Evolutionary conservation across 2,888 invertebrate genomes (phyloP).

Genomic region (Beris morrisii): DNA sequence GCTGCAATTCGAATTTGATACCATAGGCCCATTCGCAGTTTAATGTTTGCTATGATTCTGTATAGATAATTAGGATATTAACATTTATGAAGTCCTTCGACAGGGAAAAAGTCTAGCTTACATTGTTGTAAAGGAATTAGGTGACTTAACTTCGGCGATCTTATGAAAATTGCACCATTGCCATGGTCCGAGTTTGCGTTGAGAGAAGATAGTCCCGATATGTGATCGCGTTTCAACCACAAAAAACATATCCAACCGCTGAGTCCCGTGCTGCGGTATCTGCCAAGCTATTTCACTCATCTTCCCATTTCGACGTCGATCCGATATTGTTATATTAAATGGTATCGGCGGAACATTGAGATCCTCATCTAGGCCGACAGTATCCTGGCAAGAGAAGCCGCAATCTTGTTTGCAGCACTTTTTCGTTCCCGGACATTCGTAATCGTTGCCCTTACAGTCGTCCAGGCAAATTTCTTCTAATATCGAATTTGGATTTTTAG

Average conservation of each 20-base stretch:
- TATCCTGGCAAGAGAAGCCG: slow-evolving; percentile 69
- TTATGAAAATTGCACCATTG: slow-evolving; percentile 52
- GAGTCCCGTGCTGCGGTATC: slow-evolving; percentile 27
- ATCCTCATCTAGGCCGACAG: slow-evolving; percentile 57
- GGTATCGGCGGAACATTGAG: slow-evolving; percentile 67
- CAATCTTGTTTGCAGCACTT: slow-evolving; percentile 72
- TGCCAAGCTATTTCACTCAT: slow-evolving; percentile 38
- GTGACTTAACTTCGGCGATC: slow-evolving; percentile 48
- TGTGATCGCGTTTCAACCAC: slow-evolving; percentile 72
- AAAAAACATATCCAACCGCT: slow-evolving; percentile 56
- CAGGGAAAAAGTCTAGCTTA: slow-evolving; percentile 34
- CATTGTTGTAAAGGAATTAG: slow-evolving; percentile 38
- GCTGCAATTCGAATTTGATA: slow-evolving; percentile 79
- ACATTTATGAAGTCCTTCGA: slow-evolving; percentile 24
- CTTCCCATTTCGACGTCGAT: slow-evolving; percentile 51
- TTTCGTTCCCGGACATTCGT: slow-evolving; percentile 68
- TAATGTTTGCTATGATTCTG: slow-evolving; percentile 52
- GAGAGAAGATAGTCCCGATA: slow-evolving; percentile 66
- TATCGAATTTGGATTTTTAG: slow-evolving; percentile 43
- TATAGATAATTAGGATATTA: neutral
- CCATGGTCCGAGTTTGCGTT: slow-evolving; percentile 69
- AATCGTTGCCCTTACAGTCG: slow-evolving; percentile 57
- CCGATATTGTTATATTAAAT: slow-evolving; percentile 62
- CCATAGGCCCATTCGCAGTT: slow-evolving; percentile 68
- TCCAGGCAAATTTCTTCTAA: slow-evolving; percentile 48